Base-by-base conservation (phyloP, 1,140 invertebrate species). In the Triops longicaudatus region DNA sequence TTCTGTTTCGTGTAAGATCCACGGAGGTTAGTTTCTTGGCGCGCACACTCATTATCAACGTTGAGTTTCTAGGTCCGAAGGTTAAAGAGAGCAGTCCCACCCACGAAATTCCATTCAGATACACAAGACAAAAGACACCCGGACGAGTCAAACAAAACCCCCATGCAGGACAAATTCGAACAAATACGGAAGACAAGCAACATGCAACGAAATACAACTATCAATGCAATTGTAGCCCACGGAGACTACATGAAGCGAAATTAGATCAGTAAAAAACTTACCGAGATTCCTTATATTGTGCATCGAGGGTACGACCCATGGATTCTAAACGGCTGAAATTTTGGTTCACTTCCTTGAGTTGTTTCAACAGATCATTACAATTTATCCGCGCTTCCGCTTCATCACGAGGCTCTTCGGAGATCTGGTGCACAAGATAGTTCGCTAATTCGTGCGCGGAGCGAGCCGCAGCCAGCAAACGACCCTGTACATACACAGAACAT, bases 371-470 rank as follows among this genome's bases (percentile, higher is more conserved):
- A 63, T 63, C 50, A 14, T 63, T 63, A 63, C 50, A n/a, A 63
- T 17, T 63, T 10, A 63, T 63, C 50, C 22, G 50, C n/a, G 74
- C 74, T 31, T 41, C 74, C 6, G 37, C 28, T 43, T 75, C 74
- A 11, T 37, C 37, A 6, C 41, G 72, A 6, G 72, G 17, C 31
- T 77, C 76, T 11, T 72, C 37, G 10, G 28, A 31, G 11, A 77
- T 31, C 6, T 73, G 76, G n/a, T 73, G 27, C n/a, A 26, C 28
- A 1, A 77, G 63, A 43, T 73, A 72, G 27, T 77, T 71, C 6
- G 72, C 50, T 43, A 77, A 73, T n/a, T 77, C 76, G 1, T 77
- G 72, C 9, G 76, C 37, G 6, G 76, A 77, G 28, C 76, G 76
- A 27, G 72, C 73, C n/a, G 71, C 44, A 26, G 76, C 76, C 14